These are phyloP conservation scores for Lipophrys pholis DNA, from an alignment of 2,113 vertebrate genomes.

Conservation along the genomic window DNA sequence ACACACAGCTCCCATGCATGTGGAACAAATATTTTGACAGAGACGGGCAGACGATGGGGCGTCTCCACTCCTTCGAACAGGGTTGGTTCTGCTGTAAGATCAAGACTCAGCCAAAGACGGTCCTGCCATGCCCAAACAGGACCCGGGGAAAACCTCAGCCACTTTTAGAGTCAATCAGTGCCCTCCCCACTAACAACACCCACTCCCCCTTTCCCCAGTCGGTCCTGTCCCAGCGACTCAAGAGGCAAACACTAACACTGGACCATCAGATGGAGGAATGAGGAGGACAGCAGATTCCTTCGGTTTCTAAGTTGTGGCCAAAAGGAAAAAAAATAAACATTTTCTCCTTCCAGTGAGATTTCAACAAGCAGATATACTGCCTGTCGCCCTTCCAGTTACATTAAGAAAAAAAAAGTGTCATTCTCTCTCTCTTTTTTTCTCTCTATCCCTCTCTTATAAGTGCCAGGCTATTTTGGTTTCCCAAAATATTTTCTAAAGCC, in stretches of 20 bases:
- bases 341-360: conserved; percentile 72
- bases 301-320: conserved; percentile 75
- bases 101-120: conserved; percentile 51
- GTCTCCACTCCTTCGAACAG: conserved; percentile 64
- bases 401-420: conserved; percentile 63
- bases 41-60: conserved; percentile 70
- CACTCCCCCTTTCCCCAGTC: conserved; percentile 13
- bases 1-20: conserved; percentile 26
- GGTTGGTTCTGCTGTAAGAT: conserved; percentile 52
- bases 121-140: conserved; percentile 61
- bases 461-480: conserved; percentile 81
- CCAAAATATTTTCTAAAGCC: conserved; percentile 82
- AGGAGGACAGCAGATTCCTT: conserved; percentile 70
- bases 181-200: conserved; percentile 12
- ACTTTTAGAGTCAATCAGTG: conserved; percentile 75
- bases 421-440: conserved; percentile 40
- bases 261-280: conserved; percentile 60
- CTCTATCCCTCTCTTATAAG: conserved; percentile 59
- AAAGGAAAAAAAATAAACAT: conserved; percentile 73
- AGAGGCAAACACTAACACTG: conserved; percentile 61
- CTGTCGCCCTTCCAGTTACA: conserved; percentile 56
- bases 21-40: conserved; percentile 80
- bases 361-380: conserved; percentile 71
- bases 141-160: conserved; percentile 71
- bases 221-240: conserved; percentile 25